Evolutionary conservation across 2,888 invertebrate species (phyloP), one percentile per base, ranked within the genome.

Genomic region (Synanthedon myopaeformis): DNA sequence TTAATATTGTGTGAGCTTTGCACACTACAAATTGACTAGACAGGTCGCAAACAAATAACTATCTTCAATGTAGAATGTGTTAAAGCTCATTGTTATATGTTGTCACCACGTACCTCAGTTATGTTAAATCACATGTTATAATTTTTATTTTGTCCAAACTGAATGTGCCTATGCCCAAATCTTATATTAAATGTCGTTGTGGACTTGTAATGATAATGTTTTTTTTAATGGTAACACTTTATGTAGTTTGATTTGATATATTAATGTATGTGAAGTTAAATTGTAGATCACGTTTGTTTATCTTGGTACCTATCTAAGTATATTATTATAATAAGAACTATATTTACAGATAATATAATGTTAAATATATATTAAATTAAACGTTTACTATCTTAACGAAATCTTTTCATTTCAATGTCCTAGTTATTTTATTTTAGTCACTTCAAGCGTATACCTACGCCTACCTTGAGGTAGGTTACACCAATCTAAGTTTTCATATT

Each of bases 281-380:
- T 72, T 62, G 73, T 78, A 81, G 76, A 79, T 74, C 74, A 78
- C 79, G 84, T 81, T 81, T 79, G 82, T 80, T 82, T 79, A 81
- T 79, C 79, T 79, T 78, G 13, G 75, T 79, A 79, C 71, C 71
- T 78, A 23, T 48, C 49, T 35, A 51, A 50, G 12, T 49, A 76
- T 73, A 78, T 79, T 49, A 82, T 76, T 72, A 78, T 74, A 77
- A 67, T 85, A 85, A 82, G 80, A 86, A 84, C 82, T 85, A 83
- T 87, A 88, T 87, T 87, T 87, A 88, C 86, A 88, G 72, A 86
- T 86, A 88, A 88, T 86, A 87, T 85, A 86, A 87, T 87, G 87
- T 88, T 88, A 87, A 74, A 80, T 79, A 82, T 23, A 23, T 82
- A 86, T 80, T 45, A 85, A 87, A 87, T 77, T 82, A 86, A 87